Percentiles rank a stretch among this genome's conserved stretches.
Evolutionary conservation across 2,888 invertebrate genomes (phyloP).

Genomic region (Parnassius glacialis): DNA sequence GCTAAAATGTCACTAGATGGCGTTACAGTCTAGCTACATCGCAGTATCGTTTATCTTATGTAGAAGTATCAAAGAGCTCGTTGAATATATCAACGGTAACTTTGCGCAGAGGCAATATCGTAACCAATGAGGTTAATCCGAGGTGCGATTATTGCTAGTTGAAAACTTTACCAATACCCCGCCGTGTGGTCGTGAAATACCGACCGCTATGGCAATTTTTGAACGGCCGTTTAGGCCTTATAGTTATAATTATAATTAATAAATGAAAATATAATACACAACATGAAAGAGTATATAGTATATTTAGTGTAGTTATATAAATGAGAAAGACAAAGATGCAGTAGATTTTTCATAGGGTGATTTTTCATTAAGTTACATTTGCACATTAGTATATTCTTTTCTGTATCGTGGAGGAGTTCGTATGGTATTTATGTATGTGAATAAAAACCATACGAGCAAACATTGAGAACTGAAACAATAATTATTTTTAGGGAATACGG

Average conservation of each 20-base stretch:
- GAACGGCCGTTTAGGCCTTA: conserved; percentile 8
- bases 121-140: conserved; percentile 95
- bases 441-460: too few relatives aligned
- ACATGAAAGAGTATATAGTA: too few relatives aligned
- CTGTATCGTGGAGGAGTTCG: too few relatives aligned
- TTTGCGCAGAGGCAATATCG: conserved; percentile 95
- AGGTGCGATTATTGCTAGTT: conserved; percentile 95
- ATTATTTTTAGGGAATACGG: too few relatives aligned
- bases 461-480: too few relatives aligned
- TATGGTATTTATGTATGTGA: too few relatives aligned
- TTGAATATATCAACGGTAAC: conserved; percentile 63
- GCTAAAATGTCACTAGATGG: conserved; percentile 4
- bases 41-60: background rate
- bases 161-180: conserved; percentile 94
- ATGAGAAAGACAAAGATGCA: too few relatives aligned
- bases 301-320: too few relatives aligned
- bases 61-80: background rate
- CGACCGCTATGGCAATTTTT: conserved; percentile 46
- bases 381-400: too few relatives aligned
- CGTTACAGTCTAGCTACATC: background rate
- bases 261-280: too few relatives aligned
- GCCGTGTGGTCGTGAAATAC: conserved; percentile 80
- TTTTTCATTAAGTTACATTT: background rate
- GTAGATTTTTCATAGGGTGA: too few relatives aligned
- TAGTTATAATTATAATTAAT: background rate